phyloP scores from a whole-genome alignment of 2,797 vertebrate genomes.

The Gambelia wislizenii region DNA sequence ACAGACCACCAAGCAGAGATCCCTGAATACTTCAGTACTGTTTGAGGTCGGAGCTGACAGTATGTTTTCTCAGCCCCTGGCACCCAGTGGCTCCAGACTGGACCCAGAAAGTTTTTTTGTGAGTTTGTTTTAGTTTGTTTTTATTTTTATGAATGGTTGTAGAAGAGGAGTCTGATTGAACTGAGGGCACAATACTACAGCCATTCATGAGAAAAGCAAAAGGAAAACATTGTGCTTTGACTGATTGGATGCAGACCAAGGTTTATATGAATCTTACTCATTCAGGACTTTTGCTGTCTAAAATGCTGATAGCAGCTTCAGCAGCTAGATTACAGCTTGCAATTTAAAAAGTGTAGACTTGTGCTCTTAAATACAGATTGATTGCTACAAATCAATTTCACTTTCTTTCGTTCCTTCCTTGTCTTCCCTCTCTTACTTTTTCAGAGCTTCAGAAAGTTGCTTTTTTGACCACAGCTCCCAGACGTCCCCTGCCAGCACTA shows the following conservation, averaged over 20 bases:
- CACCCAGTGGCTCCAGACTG: conserved; percentile 78
- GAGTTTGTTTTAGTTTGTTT: conserved; percentile 79
- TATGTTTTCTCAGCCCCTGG: conserved; percentile 81
- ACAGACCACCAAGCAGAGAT: conserved; percentile 83
- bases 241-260: conserved; percentile 62
- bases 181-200: conserved; percentile 70
- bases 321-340: conserved; percentile 20
- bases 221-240: conserved; percentile 70
- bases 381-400: not conserved
- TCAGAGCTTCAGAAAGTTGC: too few relatives aligned
- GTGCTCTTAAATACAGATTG: conserved; percentile 9
- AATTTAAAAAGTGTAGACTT: conserved; percentile 19
- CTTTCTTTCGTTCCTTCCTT: too few relatives aligned
- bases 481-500: too few relatives aligned
- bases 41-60: conserved; percentile 68
- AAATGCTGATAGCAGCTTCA: conserved; percentile 20
- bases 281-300: conserved; percentile 57
- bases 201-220: conserved; percentile 82
- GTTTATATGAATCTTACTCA: conserved; percentile 66
- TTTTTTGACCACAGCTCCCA: too few relatives aligned
- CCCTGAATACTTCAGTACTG: conserved; percentile 76
- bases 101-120: conserved; percentile 70
- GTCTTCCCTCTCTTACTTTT: not conserved
- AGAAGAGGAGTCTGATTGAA: conserved; percentile 65
- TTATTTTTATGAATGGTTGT: conserved; percentile 87